Conservation (phyloP, 2,888 invertebrate species). For the Plagiodera versicolora region DNA sequence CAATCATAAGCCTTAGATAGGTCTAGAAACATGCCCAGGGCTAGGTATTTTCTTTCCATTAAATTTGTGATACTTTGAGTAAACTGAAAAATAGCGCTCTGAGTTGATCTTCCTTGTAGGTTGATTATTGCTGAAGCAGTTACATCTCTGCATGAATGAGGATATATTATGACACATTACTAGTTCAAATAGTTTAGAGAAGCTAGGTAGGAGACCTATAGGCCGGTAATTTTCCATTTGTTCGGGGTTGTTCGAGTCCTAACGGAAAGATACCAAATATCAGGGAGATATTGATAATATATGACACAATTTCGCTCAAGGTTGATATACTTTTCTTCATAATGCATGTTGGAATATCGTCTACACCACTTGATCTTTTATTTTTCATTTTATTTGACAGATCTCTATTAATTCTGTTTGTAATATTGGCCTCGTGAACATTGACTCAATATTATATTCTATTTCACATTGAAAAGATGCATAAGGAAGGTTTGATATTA, state of each 20-base stretch:
- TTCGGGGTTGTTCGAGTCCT: neutral
- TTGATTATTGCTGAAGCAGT: constrained; percentile 2
- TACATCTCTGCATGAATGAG: neutral
- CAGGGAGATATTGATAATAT: neutral
- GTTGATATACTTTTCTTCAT: neutral
- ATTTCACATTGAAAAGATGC: neutral
- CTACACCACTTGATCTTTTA: neutral
- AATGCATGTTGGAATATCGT: neutral
- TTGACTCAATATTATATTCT: neutral
- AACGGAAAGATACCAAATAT: neutral
- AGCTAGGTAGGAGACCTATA: neutral
- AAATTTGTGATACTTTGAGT: neutral
- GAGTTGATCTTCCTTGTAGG: constrained; percentile 5
- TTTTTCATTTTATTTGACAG: constrained; percentile 1
- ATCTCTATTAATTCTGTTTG: neutral
- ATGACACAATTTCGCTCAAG: neutral
- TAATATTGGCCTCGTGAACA: neutral
- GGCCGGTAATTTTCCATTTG: constrained; percentile 1
- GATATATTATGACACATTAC: constrained; percentile 1
- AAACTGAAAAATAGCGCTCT: neutral
- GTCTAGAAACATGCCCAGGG: constrained; percentile 3
- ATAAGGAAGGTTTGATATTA: constrained; percentile 1
- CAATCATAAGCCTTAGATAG: neutral
- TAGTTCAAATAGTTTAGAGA: constrained; percentile 1
- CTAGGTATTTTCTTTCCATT: neutral